phyloP scores from a whole-genome alignment of 2,797 vertebrate genomes.

The Eulemur mongoz region DNA sequence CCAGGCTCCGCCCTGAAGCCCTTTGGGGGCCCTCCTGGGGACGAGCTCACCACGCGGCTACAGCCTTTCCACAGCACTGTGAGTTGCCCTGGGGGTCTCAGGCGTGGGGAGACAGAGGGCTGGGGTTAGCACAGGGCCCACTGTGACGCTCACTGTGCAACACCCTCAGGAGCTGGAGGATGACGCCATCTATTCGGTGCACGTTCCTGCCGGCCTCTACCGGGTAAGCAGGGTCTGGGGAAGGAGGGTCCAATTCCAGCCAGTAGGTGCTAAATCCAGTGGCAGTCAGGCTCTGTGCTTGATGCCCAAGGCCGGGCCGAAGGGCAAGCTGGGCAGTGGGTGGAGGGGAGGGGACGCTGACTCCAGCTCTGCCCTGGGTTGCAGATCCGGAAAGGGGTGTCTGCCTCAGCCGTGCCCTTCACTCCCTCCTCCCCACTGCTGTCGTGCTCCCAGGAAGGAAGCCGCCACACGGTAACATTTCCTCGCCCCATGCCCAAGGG shows the following conservation, averaged over 20 bases:
- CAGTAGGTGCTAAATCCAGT: neutral
- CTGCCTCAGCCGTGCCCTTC: constrained; percentile 88
- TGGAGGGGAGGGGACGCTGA: neutral
- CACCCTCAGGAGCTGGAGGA: constrained; percentile 84
- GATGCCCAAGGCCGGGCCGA: neutral
- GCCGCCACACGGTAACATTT: constrained; percentile 93
- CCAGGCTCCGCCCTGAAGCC: constrained; percentile 92
- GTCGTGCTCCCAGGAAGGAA: constrained; percentile 91
- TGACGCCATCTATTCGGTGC: constrained; percentile 83
- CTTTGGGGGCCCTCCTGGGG: constrained; percentile 90
- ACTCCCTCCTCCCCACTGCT: constrained; percentile 89
- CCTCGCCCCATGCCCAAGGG: neutral
- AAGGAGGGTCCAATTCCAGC: neutral
- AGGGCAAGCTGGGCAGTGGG: neutral
- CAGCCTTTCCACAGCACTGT: constrained; percentile 94
- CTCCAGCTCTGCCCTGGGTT: constrained; percentile 48
- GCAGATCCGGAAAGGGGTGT: constrained; percentile 94
- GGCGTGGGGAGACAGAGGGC: neutral
- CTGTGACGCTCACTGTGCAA: constrained; percentile 6
- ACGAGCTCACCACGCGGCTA: constrained; percentile 92
- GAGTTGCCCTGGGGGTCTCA: constrained; percentile 84
- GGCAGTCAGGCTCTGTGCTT: neutral
- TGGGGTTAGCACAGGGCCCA: neutral
- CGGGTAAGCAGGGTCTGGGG: constrained; percentile 81
- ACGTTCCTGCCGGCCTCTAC: constrained; percentile 84